Percentiles rank a stretch among this genome's conserved stretches.
Evolutionary conservation across 1,140 invertebrate genomes (phyloP).

Genomic region (Leptestheria dahalacensis): DNA sequence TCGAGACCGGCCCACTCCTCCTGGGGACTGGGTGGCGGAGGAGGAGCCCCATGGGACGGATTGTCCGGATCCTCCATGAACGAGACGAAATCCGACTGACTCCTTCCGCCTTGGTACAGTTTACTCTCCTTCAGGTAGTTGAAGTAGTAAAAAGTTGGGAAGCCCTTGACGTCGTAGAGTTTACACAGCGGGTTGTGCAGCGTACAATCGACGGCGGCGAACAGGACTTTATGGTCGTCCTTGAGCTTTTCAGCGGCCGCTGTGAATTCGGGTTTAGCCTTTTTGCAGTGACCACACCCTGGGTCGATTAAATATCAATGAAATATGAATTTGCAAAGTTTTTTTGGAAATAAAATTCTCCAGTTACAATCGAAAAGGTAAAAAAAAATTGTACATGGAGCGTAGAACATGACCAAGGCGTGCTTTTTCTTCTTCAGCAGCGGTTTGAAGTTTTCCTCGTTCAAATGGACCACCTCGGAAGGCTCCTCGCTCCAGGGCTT

Average conservation of each 20-base stretch:
- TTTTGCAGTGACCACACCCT: constrained; percentile 88
- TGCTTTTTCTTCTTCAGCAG: constrained; percentile 51
- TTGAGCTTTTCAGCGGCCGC: constrained; percentile 55
- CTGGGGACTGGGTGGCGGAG: constrained; percentile 25
- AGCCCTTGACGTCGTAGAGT: constrained; percentile 57
- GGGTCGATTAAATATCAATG: constrained; percentile 23
- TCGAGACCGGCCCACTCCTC: constrained; percentile 32
- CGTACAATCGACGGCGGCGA: constrained; percentile 74
- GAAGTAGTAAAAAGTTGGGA: constrained; percentile 76
- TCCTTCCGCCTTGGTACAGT: constrained; percentile 54
- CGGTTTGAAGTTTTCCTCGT: constrained; percentile 48
- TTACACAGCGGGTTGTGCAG: constrained; percentile 43
- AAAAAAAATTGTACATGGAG: constrained; percentile 55
- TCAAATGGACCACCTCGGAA: constrained; percentile 57
- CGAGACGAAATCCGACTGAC: constrained; percentile 44
- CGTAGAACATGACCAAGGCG: constrained; percentile 78
- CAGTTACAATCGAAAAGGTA: constrained; percentile 6
- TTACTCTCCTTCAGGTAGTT: constrained; percentile 58
- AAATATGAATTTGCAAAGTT: neutral
- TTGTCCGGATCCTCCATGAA: constrained; percentile 47
- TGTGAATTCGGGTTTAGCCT: constrained; percentile 68
- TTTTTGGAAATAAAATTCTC: neutral
- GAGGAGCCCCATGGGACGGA: constrained; percentile 24
- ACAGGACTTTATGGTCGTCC: constrained; percentile 52
- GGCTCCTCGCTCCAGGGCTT: constrained; percentile 54